A percentile compares a stretch with the other conserved stretches of the same genome.
These are phyloP conservation scores for Hucho hucho DNA, from an alignment of 2,113 vertebrate genomes.

Conservation along the genomic window DNA sequence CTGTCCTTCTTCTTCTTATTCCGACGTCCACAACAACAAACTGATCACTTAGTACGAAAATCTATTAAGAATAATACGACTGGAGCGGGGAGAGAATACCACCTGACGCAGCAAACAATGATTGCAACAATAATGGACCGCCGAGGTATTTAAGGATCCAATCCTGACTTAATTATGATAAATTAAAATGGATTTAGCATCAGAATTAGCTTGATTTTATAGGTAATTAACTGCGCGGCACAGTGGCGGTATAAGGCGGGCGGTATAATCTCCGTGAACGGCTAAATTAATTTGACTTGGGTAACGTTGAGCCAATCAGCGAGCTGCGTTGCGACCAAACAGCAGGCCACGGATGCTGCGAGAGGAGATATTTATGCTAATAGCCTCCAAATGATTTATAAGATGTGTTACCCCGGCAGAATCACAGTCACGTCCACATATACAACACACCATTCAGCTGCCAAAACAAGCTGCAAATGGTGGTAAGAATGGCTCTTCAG, in stretches of 20 bases:
- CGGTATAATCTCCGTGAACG: constrained; percentile 73
- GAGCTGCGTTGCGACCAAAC: constrained; percentile 46
- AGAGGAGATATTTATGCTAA: constrained; percentile 66
- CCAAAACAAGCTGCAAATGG: constrained; percentile 62
- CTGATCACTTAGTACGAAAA: constrained; percentile 74
- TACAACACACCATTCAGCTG: constrained; percentile 55
- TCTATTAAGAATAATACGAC: constrained; percentile 70
- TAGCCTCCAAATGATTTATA: constrained; percentile 69
- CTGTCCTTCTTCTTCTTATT: constrained; percentile 51
- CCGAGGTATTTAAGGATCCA: constrained; percentile 77
- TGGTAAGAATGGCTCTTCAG: constrained; percentile 59
- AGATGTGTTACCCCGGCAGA: constrained; percentile 56
- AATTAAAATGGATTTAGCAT: constrained; percentile 82
- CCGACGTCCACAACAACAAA: constrained; percentile 58
- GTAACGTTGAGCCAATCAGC: constrained; percentile 66
- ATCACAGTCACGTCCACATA: constrained; percentile 65
- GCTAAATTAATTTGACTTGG: constrained; percentile 79
- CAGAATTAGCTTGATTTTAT: constrained; percentile 81
- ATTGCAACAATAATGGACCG: constrained; percentile 74
- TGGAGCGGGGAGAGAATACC: constrained; percentile 59
- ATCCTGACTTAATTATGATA: constrained; percentile 79
- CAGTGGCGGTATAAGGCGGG: constrained; percentile 64
- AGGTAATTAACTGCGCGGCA: constrained; percentile 77
- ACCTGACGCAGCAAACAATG: constrained; percentile 71
- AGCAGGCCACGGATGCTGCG: constrained; percentile 57